A percentile compares a stretch with the other conserved stretches of the same genome.
phyloP scores from a whole-genome alignment of 2,113 vertebrate genomes.

The Nycticebus coucang region DNA sequence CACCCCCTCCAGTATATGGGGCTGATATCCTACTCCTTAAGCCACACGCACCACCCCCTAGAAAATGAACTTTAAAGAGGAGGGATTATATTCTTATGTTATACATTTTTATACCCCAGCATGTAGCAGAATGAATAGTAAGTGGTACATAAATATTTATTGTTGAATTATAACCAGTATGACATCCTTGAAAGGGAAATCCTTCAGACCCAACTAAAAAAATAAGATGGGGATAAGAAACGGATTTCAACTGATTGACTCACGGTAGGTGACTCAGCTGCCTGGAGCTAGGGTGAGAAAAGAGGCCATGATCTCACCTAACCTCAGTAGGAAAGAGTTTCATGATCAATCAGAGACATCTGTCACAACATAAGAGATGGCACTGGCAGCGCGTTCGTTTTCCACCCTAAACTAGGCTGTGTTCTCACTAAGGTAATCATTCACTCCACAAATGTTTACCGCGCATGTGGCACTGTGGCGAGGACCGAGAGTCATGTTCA shows the following conservation, averaged over 20 bases:
- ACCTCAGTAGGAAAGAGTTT: constrained; percentile 23
- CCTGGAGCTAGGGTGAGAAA: neutral
- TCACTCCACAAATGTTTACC: constrained; percentile 59
- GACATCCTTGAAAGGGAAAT: neutral
- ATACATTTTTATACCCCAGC: neutral
- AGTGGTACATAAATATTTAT: constrained; percentile 24
- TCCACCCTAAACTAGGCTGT: neutral
- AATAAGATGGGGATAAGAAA: constrained; percentile 36
- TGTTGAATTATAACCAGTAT: constrained; percentile 6
- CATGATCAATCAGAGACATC: neutral
- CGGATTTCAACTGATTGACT: neutral
- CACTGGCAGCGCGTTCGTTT: neutral
- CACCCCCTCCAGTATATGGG: no score
- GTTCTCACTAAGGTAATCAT: constrained; percentile 36
- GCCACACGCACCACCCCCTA: neutral
- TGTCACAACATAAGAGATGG: neutral
- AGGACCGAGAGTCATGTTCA: neutral
- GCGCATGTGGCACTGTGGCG: neutral
- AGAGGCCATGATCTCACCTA: neutral
- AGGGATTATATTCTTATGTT: neutral
- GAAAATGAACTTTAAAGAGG: neutral
- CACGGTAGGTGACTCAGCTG: neutral
- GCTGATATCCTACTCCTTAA: no score
- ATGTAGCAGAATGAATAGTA: neutral
- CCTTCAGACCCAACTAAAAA: neutral